Conservation (phyloP, 2,888 invertebrate genomes). For the Isoperla grammatica region DNA sequence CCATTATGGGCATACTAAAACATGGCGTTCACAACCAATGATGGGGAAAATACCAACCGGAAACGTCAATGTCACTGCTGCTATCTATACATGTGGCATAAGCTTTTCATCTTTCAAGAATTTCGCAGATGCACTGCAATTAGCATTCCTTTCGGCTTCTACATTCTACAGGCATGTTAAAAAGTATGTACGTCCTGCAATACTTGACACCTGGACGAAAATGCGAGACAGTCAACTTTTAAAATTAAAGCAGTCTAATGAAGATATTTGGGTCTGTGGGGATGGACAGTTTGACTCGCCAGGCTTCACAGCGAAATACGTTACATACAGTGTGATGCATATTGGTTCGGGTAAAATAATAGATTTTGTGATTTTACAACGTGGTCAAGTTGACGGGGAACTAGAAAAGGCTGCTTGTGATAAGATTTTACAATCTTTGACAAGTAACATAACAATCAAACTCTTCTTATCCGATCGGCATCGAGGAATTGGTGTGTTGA, state of each 20-base stretch:
- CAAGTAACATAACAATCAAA: background rate
- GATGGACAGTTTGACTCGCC: background rate
- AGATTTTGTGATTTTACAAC: conserved; percentile 5
- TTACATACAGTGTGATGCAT: background rate
- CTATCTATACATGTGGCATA: background rate
- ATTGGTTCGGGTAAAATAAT: background rate
- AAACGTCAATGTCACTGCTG: background rate
- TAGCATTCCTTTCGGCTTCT: background rate
- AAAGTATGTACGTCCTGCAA: background rate
- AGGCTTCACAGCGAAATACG: background rate
- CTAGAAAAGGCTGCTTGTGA: background rate
- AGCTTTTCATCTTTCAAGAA: background rate
- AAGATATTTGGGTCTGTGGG: background rate
- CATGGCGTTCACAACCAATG: no score
- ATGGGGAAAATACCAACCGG: no score
- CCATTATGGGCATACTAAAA: no score
- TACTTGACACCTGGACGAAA: background rate
- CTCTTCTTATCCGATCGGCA: background rate
- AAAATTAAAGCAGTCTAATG: background rate
- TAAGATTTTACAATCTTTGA: background rate
- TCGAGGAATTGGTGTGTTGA: background rate
- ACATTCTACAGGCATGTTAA: background rate
- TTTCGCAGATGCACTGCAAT: background rate
- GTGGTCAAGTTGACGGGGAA: conserved; percentile 3
- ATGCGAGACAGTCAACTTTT: background rate